Evolutionary conservation across 2,888 invertebrate species (phyloP), one percentile per base, ranked within the genome.

Genomic region (Slavum lentiscoides): DNA sequence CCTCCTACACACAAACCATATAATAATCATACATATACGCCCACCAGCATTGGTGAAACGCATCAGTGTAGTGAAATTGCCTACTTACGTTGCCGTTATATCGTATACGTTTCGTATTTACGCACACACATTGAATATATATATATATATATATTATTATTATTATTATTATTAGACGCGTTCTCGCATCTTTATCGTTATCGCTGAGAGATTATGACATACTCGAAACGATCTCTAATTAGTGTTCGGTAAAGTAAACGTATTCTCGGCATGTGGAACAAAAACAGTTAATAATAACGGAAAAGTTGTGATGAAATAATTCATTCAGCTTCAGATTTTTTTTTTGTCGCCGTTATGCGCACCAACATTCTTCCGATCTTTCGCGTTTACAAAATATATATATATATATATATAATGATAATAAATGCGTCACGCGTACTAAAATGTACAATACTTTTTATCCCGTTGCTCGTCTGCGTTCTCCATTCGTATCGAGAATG

Each of bases 51-150:
- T 37, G 30, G 21, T 37, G 30, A 21, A n/a, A 62, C 55, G 55
- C 55, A n/a, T 11, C 19, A 72, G 39, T 66, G 72, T 43, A 64
- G 72, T 43, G 39, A 80, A 80, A 80, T 80, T 72, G 72, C 80
- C 64, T 72, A 72, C 39, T 64, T 43, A 58, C 15, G 19, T 4
- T 37, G 80, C 72, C 70, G 64, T 70, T 19, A 53, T 62, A 39
- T 67, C n/a, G n/a, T n/a, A n/a, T n/a, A n/a, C n/a, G n/a, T n/a
- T n/a, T n/a, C n/a, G n/a, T n/a, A n/a, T n/a, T n/a, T n/a, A n/a
- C n/a, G n/a, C n/a, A n/a, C 21, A 67, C 37, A 30, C 19, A 19
- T 19, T 4, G 23, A n/a, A 11, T 39, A 21, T 1, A 30, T 59
- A 13, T 43, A 58, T 74, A n/a, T 30, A 53, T 53, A n/a, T 30